Base-by-base conservation (phyloP, 2,888 invertebrate genomes). In the Lutraria lutraria region DNA sequence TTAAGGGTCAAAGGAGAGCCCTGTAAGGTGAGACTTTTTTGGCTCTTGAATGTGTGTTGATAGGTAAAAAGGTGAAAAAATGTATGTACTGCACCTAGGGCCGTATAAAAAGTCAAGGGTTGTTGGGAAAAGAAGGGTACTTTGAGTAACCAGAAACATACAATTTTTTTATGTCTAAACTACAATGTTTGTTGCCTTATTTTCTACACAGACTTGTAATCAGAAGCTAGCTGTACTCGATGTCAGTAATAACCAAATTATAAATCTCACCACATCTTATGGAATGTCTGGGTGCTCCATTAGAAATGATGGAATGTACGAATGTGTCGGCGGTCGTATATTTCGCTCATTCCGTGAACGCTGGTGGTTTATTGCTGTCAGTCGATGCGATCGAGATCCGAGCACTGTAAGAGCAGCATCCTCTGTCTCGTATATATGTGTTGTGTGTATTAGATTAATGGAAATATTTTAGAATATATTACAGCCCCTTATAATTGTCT, bases 311-410 rank as follows among this genome's bases (percentile, higher is more conserved):
- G 84, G 81, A 3, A 81, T 43, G 25, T 88, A 85, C 31, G 84
- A 98, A 2, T 97, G 97, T 90, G 80, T 79, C 6, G 95, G 95
- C 0, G 93, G 92, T 34, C 92, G 98, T 85, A 97, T 97, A 86
- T 99, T 99, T 96, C 97, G 98, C 8, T 98, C 98, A 0, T 97
- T 98, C 0, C 97, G 99, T 84, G 98, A 98, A 95, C 97, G 99
- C 53, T 99, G 99, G 99, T 99, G 99, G 99, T 99, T 98, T 95
- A 97, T 99, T 54, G 99, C 98, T 0, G 97, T 98, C 60, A 98
- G 98, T 92, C 98, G 98, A 95, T 99, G 98, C 96, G 87, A 91
- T 31, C 84, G 85, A 85, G 88, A 87, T 53, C 52, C 87, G 2
- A 60, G 56, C 25, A 81, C 84, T 86, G 90, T 91, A 81, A 91